Percentiles rank a stretch among this genome's conserved stretches.
phyloP scores from a whole-genome alignment of 2,888 invertebrate species.

The Ceriagrion tenellum region DNA sequence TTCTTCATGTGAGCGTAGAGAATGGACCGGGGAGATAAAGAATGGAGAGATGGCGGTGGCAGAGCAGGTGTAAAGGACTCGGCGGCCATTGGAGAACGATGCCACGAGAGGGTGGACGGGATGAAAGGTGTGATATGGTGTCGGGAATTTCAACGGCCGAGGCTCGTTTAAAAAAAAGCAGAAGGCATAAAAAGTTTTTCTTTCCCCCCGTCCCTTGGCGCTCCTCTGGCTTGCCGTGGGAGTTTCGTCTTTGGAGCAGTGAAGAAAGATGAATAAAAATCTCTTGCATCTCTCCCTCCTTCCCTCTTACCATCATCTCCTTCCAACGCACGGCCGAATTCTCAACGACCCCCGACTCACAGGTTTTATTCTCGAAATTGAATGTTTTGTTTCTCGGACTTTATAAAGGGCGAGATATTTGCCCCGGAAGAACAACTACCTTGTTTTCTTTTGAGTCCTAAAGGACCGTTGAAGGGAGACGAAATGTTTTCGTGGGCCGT shows the following conservation, averaged over 20 bases:
- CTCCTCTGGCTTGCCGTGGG: slow-evolving; percentile 19
- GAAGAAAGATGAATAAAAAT: slow-evolving; percentile 21
- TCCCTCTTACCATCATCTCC: background rate
- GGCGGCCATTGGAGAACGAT: slow-evolving; percentile 43
- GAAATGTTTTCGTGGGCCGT: background rate
- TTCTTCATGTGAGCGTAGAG: background rate
- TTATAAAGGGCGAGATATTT: background rate
- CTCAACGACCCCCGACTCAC: background rate
- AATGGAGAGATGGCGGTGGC: slow-evolving; percentile 61
- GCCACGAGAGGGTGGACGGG: background rate
- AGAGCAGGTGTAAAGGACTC: slow-evolving; percentile 60
- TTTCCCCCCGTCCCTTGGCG: background rate
- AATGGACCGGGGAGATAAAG: slow-evolving; percentile 54
- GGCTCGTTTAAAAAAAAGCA: slow-evolving; percentile 52
- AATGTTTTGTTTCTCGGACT: slow-evolving; percentile 19
- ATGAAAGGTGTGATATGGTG: slow-evolving; percentile 43
- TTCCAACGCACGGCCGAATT: background rate
- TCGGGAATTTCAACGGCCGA: slow-evolving; percentile 61
- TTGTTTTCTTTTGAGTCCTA: background rate
- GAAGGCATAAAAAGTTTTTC: slow-evolving; percentile 2
- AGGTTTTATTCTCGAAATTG: slow-evolving; percentile 31
- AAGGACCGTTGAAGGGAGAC: too few relatives aligned
- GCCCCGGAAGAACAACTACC: background rate
- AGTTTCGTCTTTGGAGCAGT: slow-evolving; percentile 38
- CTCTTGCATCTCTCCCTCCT: background rate